Percentiles rank a stretch among this genome's conserved stretches.
phyloP scores from a whole-genome alignment of 2,113 vertebrate species.

The Eidolon helvum region DNA sequence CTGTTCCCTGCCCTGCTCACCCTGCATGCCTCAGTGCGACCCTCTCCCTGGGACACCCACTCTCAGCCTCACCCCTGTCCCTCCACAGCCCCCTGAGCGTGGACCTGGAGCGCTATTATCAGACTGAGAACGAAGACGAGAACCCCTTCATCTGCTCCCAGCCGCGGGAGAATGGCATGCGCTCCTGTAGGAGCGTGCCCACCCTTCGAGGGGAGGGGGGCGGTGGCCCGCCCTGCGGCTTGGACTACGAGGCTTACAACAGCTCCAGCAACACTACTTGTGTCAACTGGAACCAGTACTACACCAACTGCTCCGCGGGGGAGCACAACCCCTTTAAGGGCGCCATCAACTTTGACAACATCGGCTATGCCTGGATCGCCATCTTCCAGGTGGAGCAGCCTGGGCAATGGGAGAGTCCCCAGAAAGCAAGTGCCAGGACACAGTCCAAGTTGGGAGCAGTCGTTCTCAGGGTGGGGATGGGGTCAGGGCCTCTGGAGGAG shows the following conservation, averaged over 20 bases:
- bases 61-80: background rate
- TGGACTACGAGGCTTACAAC: slow-evolving; percentile 92
- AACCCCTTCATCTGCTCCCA: slow-evolving; percentile 98
- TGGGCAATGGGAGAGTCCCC: background rate
- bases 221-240: slow-evolving; percentile 86
- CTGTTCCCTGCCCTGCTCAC: no score
- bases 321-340: slow-evolving; percentile 96
- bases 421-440: background rate
- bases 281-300: slow-evolving; percentile 99
- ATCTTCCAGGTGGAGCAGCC: slow-evolving; percentile 94
- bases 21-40: background rate
- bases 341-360: slow-evolving; percentile 99
- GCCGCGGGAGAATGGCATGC: slow-evolving; percentile 93
- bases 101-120: slow-evolving; percentile 92
- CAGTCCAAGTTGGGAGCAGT: background rate
- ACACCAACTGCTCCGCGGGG: slow-evolving; percentile 95
- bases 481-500: background rate
- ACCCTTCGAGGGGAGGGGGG: slow-evolving; percentile 86
- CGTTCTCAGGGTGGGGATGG: background rate
- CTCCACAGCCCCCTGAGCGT: slow-evolving; percentile 86
- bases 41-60: no score
- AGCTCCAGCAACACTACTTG: slow-evolving; percentile 96
- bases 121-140: slow-evolving; percentile 96
- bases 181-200: slow-evolving; percentile 91
- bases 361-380: slow-evolving; percentile 98